A percentile compares a stretch with the other conserved stretches of the same genome.
phyloP scores from a whole-genome alignment of 2,888 invertebrate genomes.

The Hetaerina titia region DNA sequence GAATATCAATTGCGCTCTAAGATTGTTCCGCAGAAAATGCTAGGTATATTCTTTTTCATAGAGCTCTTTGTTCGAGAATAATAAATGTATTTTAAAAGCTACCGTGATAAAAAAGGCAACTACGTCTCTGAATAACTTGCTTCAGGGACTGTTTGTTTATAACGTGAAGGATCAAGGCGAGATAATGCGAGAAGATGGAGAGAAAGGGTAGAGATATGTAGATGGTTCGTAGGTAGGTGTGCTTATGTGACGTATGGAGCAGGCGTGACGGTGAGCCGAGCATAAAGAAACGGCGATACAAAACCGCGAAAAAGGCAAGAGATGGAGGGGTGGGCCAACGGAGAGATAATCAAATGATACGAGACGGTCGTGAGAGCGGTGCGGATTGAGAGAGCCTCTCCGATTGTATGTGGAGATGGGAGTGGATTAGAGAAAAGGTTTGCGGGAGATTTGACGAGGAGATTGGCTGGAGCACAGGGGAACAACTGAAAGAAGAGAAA shows the following conservation, averaged over 20 bases:
- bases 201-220: neutral
- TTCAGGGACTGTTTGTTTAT: neutral
- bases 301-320: neutral
- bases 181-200: neutral
- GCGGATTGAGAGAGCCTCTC: neutral
- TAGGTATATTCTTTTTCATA: neutral
- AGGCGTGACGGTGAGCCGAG: neutral
- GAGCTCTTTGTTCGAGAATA: neutral
- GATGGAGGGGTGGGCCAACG: neutral
- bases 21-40: neutral
- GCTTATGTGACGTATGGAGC: neutral
- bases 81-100: neutral
- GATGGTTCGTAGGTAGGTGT: neutral
- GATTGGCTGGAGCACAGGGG: neutral
- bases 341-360: conserved; percentile 24
- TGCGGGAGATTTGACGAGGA: neutral
- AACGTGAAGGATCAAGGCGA: neutral
- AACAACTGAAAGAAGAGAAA: neutral
- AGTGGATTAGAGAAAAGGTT: neutral
- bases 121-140: neutral
- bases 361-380: neutral
- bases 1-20: neutral
- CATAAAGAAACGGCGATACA: conserved; percentile 9
- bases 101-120: neutral
- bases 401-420: neutral